Evolutionary conservation across 2,113 vertebrate species (phyloP).

Genomic region (Anser cygnoides): DNA sequence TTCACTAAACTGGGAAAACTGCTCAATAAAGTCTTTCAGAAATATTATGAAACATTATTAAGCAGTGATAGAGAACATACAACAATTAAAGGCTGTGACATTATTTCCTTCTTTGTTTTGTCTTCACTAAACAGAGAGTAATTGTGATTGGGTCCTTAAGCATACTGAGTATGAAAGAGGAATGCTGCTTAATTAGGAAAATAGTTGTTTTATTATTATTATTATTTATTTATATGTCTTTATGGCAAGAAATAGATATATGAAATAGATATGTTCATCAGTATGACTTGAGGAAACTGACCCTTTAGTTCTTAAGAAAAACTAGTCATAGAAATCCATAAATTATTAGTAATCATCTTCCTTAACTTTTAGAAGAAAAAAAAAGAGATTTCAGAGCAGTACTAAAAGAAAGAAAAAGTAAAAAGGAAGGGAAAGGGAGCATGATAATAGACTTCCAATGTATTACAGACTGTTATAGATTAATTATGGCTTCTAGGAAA

Average conservation of each 20-base stretch:
- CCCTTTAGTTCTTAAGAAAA: background rate
- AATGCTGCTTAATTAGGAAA: background rate
- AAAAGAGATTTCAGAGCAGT: background rate
- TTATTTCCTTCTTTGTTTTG: background rate
- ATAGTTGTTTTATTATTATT: background rate
- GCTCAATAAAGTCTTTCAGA: background rate
- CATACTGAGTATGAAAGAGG: background rate
- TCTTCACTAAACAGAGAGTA: background rate
- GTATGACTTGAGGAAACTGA: background rate
- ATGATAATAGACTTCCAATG: background rate
- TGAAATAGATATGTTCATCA: background rate
- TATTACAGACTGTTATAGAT: background rate
- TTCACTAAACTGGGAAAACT: background rate
- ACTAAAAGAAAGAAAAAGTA: background rate
- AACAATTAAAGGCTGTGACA: background rate
- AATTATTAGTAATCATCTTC: background rate
- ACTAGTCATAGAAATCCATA: background rate
- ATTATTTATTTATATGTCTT: too few species aligned
- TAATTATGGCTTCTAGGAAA: background rate
- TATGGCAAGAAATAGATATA: background rate
- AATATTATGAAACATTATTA: background rate
- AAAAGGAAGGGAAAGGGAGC: background rate
- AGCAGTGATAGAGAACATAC: background rate
- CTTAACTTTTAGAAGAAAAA: background rate
- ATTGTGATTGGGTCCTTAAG: background rate